Conservation (phyloP, 2,888 invertebrate genomes). For the Oligia strigilis region DNA sequence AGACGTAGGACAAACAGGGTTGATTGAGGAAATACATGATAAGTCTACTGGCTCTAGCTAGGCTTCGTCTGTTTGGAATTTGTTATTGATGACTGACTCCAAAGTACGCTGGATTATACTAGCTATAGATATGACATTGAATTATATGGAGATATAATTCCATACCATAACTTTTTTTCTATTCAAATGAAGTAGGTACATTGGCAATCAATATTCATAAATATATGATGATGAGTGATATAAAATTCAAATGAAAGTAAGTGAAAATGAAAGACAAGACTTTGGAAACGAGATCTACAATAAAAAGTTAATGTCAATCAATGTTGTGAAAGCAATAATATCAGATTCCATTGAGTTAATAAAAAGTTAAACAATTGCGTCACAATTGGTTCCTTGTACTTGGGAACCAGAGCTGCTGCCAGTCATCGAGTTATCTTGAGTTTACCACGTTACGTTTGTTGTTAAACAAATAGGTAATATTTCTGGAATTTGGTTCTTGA, state of each 20-base stretch:
- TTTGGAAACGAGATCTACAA: conserved; percentile 49
- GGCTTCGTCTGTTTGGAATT: not conserved
- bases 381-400: conserved; percentile 54
- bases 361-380: conserved; percentile 65
- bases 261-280: conserved; percentile 58
- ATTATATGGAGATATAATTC: no score
- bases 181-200: not conserved
- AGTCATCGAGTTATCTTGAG: conserved; percentile 43
- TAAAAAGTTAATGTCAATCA: conserved; percentile 63
- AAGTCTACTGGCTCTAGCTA: not conserved
- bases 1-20: conserved; percentile 9
- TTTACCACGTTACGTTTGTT: conserved; percentile 22
- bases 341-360: conserved; percentile 54
- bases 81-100: not conserved
- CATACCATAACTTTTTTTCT: not conserved
- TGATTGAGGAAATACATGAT: not conserved
- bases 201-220: conserved; percentile 30
- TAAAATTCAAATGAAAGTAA: conserved; percentile 57
- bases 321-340: conserved; percentile 64
- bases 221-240: conserved; percentile 20
- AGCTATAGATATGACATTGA: conserved; percentile 11
- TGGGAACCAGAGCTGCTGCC: conserved; percentile 56
- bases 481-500: conserved; percentile 24
- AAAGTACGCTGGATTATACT: conserved; percentile 7
- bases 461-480: conserved; percentile 46